Conservation (phyloP, 2,113 vertebrate species). For the Narcine bancroftii region DNA sequence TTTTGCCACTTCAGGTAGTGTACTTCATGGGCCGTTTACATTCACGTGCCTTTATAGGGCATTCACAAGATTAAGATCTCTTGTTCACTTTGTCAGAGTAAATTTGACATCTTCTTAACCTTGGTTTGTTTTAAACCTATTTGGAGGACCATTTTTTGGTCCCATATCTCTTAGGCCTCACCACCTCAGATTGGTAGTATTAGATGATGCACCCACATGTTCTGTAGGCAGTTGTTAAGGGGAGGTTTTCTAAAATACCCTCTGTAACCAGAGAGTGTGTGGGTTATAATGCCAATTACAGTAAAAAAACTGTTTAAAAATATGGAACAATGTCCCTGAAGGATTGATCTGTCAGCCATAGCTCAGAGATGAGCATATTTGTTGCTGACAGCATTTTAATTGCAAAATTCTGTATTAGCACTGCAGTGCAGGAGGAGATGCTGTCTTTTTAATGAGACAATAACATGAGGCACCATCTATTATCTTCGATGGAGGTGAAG, state of each 20-base stretch:
- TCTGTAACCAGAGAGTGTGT: background rate
- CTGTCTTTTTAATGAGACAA: too few species aligned
- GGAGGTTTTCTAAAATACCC: background rate
- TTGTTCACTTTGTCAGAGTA: too few species aligned
- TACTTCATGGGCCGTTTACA: background rate
- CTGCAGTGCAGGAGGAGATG: too few species aligned
- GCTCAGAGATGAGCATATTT: too few species aligned
- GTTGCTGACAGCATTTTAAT: too few species aligned
- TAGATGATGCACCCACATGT: background rate
- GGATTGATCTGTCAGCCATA: background rate
- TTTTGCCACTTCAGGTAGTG: constrained; percentile 71
- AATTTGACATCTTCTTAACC: background rate
- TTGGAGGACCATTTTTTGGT: background rate
- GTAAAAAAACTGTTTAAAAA: background rate
- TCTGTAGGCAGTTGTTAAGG: background rate
- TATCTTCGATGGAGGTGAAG: too few species aligned
- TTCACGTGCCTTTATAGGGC: background rate
- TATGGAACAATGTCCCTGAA: background rate
- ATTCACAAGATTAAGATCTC: background rate
- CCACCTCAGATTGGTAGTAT: background rate
- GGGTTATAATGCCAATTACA: background rate
- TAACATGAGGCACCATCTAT: too few species aligned
- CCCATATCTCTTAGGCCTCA: background rate
- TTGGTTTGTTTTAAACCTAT: background rate
- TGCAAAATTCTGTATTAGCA: too few species aligned